Conservation (phyloP, 2,888 invertebrate species). For the Aporophyla nigra region DNA sequence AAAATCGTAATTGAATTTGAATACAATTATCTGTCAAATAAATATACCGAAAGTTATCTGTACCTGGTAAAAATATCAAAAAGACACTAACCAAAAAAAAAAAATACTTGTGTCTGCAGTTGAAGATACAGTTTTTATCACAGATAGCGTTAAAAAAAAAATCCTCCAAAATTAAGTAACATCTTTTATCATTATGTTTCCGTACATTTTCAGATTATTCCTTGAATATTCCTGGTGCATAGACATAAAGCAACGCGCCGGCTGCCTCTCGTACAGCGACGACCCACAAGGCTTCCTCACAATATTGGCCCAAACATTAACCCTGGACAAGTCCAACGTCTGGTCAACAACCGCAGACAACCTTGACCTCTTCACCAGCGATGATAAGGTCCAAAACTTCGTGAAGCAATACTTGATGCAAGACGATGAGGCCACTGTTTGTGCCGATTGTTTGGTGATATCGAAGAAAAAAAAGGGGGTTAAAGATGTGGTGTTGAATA, state of each 20-base stretch:
- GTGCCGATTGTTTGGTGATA: slow-evolving; percentile 75
- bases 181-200: neutral
- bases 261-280: slow-evolving; percentile 96
- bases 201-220: slow-evolving; percentile 88
- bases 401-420: slow-evolving; percentile 92
- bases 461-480: slow-evolving; percentile 71
- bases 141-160: neutral
- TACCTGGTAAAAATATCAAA: neutral
- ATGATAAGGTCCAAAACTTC: slow-evolving; percentile 93
- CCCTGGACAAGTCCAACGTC: slow-evolving; percentile 93
- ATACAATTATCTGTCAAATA: neutral
- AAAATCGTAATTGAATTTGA: neutral
- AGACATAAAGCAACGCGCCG: slow-evolving; percentile 97
- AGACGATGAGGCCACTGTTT: slow-evolving; percentile 66
- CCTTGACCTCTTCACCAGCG: slow-evolving; percentile 94
- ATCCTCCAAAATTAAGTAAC: neutral
- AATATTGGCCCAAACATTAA: slow-evolving; percentile 95
- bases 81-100: neutral
- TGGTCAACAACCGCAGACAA: slow-evolving; percentile 93
- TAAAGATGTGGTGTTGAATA: slow-evolving; percentile 71
- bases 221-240: slow-evolving; percentile 93
- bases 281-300: slow-evolving; percentile 96
- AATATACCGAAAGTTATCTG: neutral
- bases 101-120: neutral
- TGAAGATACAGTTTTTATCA: neutral